Percentiles rank a stretch among this genome's conserved stretches.
phyloP scores from a whole-genome alignment of 2,113 vertebrate species.

The Phodopus roborovskii region DNA sequence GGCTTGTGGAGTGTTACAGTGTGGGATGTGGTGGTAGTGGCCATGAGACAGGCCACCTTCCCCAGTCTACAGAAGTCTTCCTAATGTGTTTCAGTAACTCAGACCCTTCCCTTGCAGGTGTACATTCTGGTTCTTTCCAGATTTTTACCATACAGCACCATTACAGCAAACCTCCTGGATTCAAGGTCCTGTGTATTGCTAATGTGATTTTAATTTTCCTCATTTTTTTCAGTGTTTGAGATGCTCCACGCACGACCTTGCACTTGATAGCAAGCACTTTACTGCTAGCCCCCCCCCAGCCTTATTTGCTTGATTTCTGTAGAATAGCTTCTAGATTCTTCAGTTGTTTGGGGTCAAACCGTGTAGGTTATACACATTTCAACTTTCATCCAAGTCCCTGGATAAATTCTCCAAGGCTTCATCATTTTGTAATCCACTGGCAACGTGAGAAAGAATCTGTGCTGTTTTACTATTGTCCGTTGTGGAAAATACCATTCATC shows the following conservation, averaged over 20 bases:
- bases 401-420: not conserved
- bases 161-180: not conserved
- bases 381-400: not conserved
- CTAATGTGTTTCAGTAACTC: not conserved
- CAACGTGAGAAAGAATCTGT: rapidly evolving
- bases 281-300: not conserved
- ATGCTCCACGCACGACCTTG: not conserved
- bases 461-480: too few species aligned
- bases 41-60: not conserved
- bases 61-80: not conserved
- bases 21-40: not conserved
- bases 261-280: not conserved
- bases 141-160: too few species aligned
- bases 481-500: not conserved
- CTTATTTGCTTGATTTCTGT: not conserved
- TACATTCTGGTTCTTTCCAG: not conserved
- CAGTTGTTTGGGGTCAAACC: not conserved
- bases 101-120: not conserved
- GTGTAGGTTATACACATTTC: not conserved
- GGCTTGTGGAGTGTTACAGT: not conserved
- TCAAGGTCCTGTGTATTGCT: not conserved
- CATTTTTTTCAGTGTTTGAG: not conserved
- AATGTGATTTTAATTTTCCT: not conserved
- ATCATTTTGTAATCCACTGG: not conserved
- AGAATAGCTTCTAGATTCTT: not conserved